Base-by-base conservation (phyloP, 2,113 vertebrate genomes). In the Loxodonta africana region DNA sequence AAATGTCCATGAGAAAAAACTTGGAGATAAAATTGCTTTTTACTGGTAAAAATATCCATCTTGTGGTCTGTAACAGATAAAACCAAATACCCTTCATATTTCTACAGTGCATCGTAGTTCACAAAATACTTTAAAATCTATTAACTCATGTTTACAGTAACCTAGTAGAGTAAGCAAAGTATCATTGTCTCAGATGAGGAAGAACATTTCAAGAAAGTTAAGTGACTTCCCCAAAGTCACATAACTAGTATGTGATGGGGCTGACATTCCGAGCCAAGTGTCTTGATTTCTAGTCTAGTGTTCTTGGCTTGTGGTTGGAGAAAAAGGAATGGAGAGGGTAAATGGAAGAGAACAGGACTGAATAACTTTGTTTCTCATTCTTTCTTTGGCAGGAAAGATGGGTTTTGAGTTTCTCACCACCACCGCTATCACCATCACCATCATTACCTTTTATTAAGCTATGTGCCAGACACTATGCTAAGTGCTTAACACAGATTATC, bases 21-120 rank as follows among this genome's bases (percentile, higher is more conserved):
- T 99, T 1, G 99, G 99, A 0, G 99, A 99, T 94, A 99, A 99
- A 98, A 98, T 99, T 96, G 99, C 99, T 89, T 99, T 99, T 98
- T 99, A 99, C 98, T 99, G 99, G 99, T 99, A 97, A 99, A 96
- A 95, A 98, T 96, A 91, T 91, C 41, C 89, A 77, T 91, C 25
- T 96, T 94, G 83, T 88, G 80, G 41, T 90, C 25, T 95, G 33
- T 62, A 46, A 8, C 26, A 97, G 89, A 97, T 93, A 76, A 95
- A 92, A 90, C 51, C 17, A 95, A 30, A 74, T n/a, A 88, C 21
- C 12, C n/a, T 6, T 96, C 18, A 46, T 25, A 57, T 90, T 93
- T 81, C 88, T 86, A 26, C 85, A 92, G 53, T 81, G 23, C 80
- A 97, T 96, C 44, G 48, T 63, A 95, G 67, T 96, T 97, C 20